Conservation (phyloP, 2,113 vertebrate species). For the Cnemophilus loriae region DNA sequence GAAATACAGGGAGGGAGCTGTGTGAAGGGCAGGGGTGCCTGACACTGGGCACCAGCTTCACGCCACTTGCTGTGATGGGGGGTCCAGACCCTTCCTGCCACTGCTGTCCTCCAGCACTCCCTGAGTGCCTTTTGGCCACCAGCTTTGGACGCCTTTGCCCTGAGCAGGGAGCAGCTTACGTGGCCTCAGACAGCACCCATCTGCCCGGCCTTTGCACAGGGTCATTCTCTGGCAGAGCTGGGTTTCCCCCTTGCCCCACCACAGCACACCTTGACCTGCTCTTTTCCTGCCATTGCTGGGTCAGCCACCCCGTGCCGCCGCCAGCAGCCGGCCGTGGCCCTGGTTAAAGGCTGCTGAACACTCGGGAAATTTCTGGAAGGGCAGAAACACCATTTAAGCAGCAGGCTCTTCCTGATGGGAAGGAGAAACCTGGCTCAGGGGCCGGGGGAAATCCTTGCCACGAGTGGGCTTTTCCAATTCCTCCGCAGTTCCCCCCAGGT, state of each 20-base stretch:
- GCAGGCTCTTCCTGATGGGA: background rate
- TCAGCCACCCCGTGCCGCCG: background rate
- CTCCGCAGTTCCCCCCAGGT: background rate
- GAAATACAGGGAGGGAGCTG: background rate
- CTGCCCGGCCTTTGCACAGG: accelerated
- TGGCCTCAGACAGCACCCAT: background rate
- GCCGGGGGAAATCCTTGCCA: background rate
- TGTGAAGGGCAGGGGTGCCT: accelerated
- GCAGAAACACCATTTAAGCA: accelerated
- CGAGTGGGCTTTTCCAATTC: background rate
- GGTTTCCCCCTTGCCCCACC: background rate
- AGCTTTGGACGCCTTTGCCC: background rate
- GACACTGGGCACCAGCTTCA: background rate
- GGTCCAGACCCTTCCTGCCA: background rate
- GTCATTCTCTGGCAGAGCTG: background rate
- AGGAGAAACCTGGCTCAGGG: accelerated
- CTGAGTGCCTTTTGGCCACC: accelerated
- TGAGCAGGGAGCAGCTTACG: background rate
- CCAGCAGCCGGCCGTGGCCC: accelerated
- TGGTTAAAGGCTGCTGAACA: accelerated
- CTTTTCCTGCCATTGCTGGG: background rate
- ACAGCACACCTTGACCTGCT: background rate
- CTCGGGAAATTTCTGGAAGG: background rate
- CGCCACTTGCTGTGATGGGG: accelerated
- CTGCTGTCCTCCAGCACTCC: background rate